Conservation (phyloP, 2,888 invertebrate genomes). For the Agrochola macilenta region DNA sequence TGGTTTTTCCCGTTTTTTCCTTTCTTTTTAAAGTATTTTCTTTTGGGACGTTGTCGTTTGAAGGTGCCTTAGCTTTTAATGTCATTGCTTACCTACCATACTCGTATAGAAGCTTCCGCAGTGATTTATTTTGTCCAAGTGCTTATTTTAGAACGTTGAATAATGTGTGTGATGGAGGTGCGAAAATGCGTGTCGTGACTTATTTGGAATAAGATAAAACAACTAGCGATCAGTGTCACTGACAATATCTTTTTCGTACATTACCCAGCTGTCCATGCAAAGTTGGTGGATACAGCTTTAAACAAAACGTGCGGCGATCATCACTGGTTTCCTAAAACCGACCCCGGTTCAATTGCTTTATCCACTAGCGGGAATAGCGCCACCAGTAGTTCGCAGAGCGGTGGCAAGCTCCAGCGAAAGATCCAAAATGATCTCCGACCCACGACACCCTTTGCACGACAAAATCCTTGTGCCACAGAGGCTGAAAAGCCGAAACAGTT, state of each 20-base stretch:
- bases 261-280: too few species aligned
- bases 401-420: too few species aligned
- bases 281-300: too few species aligned
- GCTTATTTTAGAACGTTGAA: constrained; percentile 15
- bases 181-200: not conserved
- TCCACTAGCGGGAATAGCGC: too few species aligned
- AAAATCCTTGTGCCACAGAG: too few species aligned
- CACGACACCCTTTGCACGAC: too few species aligned
- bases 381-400: too few species aligned
- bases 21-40: constrained; percentile 68
- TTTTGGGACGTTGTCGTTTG: constrained; percentile 68
- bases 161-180: not conserved
- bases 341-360: too few species aligned
- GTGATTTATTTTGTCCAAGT: constrained; percentile 4
- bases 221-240: constrained; percentile 22
- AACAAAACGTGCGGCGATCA: too few species aligned
- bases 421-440: too few species aligned
- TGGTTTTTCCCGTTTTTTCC: constrained; percentile 73
- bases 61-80: constrained; percentile 66
- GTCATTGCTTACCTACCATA: constrained; percentile 57
- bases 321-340: too few species aligned
- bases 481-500: too few species aligned
- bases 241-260: constrained; percentile 27
- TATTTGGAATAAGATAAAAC: constrained; percentile 13
- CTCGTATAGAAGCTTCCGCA: constrained; percentile 21